Evolutionary conservation across 2,797 vertebrate species (phyloP).

Genomic region (Passerculus sandwichensis): DNA sequence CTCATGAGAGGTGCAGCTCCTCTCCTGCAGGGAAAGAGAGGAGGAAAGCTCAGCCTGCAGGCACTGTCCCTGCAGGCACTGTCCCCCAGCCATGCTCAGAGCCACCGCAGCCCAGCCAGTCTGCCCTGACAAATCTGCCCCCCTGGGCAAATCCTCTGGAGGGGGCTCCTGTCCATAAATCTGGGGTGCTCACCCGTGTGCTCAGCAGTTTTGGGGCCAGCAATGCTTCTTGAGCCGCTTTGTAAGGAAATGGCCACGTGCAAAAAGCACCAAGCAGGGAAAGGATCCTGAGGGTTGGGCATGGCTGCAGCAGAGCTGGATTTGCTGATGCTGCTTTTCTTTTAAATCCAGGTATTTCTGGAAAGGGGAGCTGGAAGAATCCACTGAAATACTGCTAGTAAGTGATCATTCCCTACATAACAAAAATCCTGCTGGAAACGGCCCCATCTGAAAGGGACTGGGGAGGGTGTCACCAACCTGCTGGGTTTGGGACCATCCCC

Average conservation of each 20-base stretch:
- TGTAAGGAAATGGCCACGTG: fast-evolving
- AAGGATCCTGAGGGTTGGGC: fast-evolving
- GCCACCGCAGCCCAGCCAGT: background rate
- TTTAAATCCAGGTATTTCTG: slow-evolving; percentile 85
- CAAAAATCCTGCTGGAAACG: fast-evolving
- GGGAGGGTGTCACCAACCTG: background rate
- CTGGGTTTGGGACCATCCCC: background rate
- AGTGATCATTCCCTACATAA: background rate
- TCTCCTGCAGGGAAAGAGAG: background rate
- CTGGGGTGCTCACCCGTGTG: fast-evolving
- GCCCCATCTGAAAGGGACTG: background rate
- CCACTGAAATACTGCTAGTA: slow-evolving; percentile 87
- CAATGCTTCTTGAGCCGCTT: background rate
- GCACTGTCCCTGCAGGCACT: background rate
- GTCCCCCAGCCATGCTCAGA: fast-evolving
- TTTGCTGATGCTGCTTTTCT: background rate
- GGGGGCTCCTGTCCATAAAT: background rate
- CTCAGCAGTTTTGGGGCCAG: background rate
- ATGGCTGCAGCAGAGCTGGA: background rate
- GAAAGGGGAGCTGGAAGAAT: slow-evolving; percentile 88
- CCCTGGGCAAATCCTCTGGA: background rate
- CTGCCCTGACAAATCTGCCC: background rate
- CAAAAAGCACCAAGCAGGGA: background rate
- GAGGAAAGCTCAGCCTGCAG: background rate
- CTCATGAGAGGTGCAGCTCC: background rate